Evolutionary conservation across 2,113 vertebrate genomes (phyloP).

Genomic region (Aplodontia rufa): DNA sequence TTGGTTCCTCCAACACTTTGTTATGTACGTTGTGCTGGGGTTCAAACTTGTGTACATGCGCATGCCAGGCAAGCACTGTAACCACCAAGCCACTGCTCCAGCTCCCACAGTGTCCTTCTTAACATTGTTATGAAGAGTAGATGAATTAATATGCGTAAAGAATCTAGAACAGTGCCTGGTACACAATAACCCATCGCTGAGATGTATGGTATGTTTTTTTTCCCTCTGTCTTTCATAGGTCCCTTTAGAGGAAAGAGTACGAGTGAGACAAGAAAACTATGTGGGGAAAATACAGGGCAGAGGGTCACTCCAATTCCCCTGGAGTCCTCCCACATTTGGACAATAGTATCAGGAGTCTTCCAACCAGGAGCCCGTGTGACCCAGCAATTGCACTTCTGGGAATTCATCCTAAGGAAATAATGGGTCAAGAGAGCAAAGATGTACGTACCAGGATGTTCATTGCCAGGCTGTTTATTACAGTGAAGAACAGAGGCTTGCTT

Average conservation of each 20-base stretch:
- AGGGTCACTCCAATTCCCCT: neutral
- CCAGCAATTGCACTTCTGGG: slow-evolving; percentile 67
- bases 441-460: slow-evolving; percentile 49
- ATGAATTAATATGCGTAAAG: neutral
- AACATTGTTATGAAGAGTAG: neutral
- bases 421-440: slow-evolving; percentile 67
- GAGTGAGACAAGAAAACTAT: neutral
- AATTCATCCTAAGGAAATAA: slow-evolving; percentile 75
- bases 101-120: neutral
- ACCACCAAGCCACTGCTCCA: too few relatives aligned
- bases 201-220: neutral
- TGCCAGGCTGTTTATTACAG: slow-evolving; percentile 35
- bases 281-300: neutral
- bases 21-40: too few relatives aligned
- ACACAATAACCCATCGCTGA: neutral
- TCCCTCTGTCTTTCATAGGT: neutral
- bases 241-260: neutral
- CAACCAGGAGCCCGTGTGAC: neutral
- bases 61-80: too few relatives aligned
- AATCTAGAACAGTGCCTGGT: neutral
- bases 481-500: slow-evolving; percentile 31
- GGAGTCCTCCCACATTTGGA: slow-evolving; percentile 32
- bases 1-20: too few relatives aligned
- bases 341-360: slow-evolving; percentile 57
- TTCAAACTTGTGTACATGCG: too few relatives aligned